Base-by-base conservation (phyloP, 1,140 invertebrate genomes). In the Anastrepha ludens region DNA sequence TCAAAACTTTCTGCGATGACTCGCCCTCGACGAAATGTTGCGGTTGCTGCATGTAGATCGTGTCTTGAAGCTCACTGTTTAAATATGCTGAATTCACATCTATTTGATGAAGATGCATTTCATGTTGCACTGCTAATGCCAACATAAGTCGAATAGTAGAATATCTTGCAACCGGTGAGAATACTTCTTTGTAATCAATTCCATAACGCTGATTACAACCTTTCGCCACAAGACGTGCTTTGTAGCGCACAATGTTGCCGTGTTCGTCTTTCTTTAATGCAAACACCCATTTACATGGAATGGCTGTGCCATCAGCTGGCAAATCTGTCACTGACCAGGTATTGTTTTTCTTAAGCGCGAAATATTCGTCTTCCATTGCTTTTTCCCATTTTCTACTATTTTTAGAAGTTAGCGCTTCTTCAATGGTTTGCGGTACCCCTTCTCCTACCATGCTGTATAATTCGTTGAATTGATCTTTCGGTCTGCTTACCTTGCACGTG, bases 281-380 rank as follows among this genome's bases (percentile, higher is more conserved):
- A 86, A 90, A 94, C 9, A 93, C 90, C 93, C 93, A 94, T 90
- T 92, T 93, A 44, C 86, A 90, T 29, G 88, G 88, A n/a, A 94
- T 89, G 20, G 89, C 85, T 59, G 89, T 91, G 87, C 90, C 85
- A 65, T 89, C 87, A 91, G 20, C 29, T 87, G 62, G 20, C 13
- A 59, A 58, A 20, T 87, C 41, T 41, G 55, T 62, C 9, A 70
- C 41, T 41, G 39, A 87, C 90, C 92, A 93, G 9, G 90, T 88
- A 58, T 88, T 13, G 41, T 89, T 88, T 15, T 50, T 67, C 29
- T 74, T 4, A n/a, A 88, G 29, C 7, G 78, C 59, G 6, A 87
- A 70, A 5, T 87, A 87, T 58, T 89, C 89, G 70, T 74, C 78
- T 58, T 88, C 4, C 85, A 87, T 90, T 78, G 86, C 62, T 67